A percentile compares a stretch with the other conserved stretches of the same genome.
phyloP scores from a whole-genome alignment of 2,113 vertebrate genomes.

The Callaeas wilsoni region DNA sequence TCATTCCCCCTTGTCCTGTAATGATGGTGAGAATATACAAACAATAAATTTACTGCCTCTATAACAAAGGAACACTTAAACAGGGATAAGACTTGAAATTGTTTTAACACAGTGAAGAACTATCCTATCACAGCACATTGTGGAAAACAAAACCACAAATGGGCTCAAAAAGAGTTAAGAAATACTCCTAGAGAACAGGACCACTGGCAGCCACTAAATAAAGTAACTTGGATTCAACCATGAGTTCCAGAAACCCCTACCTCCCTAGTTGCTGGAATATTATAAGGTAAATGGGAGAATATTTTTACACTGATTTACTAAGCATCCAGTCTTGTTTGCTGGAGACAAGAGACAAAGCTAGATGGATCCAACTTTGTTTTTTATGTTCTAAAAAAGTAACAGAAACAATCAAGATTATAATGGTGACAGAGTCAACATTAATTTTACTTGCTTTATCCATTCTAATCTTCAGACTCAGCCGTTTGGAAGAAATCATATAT shows the following conservation, averaged over 20 bases:
- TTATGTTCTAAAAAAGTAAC: not conserved
- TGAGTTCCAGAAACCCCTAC: not conserved
- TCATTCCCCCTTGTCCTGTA: not conserved
- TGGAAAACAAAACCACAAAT: not conserved
- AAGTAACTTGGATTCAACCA: not conserved
- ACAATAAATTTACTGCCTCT: not conserved
- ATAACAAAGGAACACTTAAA: not conserved
- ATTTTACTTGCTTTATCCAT: conserved; percentile 16
- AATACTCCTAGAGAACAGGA: not conserved
- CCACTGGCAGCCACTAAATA: not conserved
- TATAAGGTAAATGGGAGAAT: not conserved
- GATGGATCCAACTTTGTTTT: not conserved
- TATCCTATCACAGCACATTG: not conserved
- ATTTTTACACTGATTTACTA: not conserved
- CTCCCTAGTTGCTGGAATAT: not conserved
- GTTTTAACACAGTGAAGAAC: not conserved
- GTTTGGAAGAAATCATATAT: conserved; percentile 1
- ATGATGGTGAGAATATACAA: not conserved
- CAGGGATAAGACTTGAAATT: not conserved
- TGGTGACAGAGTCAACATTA: not conserved
- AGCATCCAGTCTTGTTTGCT: not conserved
- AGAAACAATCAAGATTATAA: not conserved
- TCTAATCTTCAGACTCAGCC: not conserved
- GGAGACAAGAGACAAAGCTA: not conserved
- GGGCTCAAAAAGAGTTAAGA: not conserved